Base-by-base conservation (phyloP, 1,140 invertebrate species). In the Atta colombica region DNA sequence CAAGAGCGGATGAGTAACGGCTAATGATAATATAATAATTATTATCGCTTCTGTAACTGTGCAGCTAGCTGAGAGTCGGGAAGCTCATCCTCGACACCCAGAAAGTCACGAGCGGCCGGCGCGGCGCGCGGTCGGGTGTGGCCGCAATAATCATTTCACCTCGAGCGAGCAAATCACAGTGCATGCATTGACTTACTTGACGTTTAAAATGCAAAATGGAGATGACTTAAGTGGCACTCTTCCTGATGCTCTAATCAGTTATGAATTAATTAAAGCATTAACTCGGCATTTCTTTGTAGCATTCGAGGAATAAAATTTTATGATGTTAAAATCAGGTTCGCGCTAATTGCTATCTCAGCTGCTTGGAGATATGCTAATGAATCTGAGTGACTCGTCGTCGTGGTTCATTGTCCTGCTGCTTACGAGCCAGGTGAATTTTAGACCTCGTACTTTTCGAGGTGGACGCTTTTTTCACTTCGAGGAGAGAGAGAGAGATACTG, bases 1-100 rank as follows among this genome's bases (percentile, higher is more conserved):
- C 55, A 25, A 51, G 86, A 72, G 61, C 21, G 61, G 71, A 88
- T 90, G 78, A 90, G 49, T 66, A 90, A 86, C 86, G 86, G 21
- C 68, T 69, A 77, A 80, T 74, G 85, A 88, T 88, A 88, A 90
- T 82, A n/a, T 74, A 86, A 90, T 90, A 90, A 90, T 89, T 90
- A 86, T 90, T 61, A 86, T 82, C 77, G n/a, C 49, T 49, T 21
- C 25, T 58, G 71, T 18, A 51, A 53, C 14, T n/a, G 60, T 35
- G 51, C 18, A 45, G n/a, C n/a, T 53, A 14, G 51, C 58, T 63
- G 39, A 39, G 69, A 77, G 28, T 51, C 53, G 35, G 74, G 16
- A 61, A 39, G 71, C 77, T 55, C 49, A 55, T 35, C 25, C 35
- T 53, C 55, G 51, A 39, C 58, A 63, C 61, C 68, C 35, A 63